These are phyloP conservation scores for Myotis lucifugus DNA, from an alignment of 2,113 vertebrate species.

Conservation along the genomic window DNA sequence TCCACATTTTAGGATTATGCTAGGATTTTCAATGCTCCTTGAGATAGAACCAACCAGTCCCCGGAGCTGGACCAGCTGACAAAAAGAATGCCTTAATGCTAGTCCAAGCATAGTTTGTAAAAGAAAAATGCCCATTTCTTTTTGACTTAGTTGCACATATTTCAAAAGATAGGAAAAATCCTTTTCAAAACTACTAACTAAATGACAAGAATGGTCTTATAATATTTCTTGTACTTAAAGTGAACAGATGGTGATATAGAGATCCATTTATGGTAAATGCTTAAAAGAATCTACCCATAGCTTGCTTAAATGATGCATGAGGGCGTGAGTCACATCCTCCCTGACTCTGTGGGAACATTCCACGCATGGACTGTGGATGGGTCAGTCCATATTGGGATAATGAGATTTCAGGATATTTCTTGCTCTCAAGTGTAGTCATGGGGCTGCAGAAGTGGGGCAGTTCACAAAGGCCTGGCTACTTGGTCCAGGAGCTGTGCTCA, in stretches of 20 bases:
- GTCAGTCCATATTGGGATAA: neutral
- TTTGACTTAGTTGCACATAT: slow-evolving; percentile 15
- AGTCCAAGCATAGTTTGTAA: neutral
- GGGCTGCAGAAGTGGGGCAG: neutral
- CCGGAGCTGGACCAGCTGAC: slow-evolving; percentile 9
- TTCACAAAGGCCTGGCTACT: neutral
- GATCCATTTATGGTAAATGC: slow-evolving; percentile 71
- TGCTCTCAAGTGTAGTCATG: neutral
- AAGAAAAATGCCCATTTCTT: slow-evolving; percentile 52
- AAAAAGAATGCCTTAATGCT: neutral
- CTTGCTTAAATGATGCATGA: slow-evolving; percentile 52
- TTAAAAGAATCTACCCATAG: slow-evolving; percentile 56
- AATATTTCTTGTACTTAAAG: slow-evolving; percentile 59
- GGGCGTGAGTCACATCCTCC: slow-evolving; percentile 68
- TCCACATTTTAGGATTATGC: neutral
- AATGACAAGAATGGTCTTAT: slow-evolving; percentile 12
- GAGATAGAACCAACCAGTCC: neutral
- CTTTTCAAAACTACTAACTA: slow-evolving; percentile 39
- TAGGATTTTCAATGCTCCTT: neutral
- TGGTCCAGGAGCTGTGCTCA: neutral
- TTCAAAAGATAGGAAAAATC: neutral
- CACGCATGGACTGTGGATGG: neutral
- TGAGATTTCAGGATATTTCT: neutral
- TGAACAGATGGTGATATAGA: slow-evolving; percentile 65
- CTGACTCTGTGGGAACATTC: slow-evolving; percentile 44